A percentile compares a stretch with the other conserved stretches of the same genome.
These are phyloP conservation scores for Shinisaurus crocodilurus DNA, from an alignment of 2,113 vertebrate species.

Conservation along the genomic window DNA sequence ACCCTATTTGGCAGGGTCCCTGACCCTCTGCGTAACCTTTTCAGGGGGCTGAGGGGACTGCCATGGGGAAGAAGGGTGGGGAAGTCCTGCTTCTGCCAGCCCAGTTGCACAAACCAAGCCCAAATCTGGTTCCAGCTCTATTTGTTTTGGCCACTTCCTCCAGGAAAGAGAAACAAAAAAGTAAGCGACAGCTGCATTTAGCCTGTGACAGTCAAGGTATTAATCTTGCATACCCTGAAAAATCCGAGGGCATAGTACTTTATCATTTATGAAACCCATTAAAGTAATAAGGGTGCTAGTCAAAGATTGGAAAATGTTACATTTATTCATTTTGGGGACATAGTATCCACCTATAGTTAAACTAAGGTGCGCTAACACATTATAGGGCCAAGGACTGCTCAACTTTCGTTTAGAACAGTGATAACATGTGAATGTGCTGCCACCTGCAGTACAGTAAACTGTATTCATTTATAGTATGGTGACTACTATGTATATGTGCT, in stretches of 20 bases:
- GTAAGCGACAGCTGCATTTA: too few relatives aligned
- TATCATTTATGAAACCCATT: neutral
- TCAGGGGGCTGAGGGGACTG: too few relatives aligned
- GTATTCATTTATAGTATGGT: neutral
- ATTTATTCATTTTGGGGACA: neutral
- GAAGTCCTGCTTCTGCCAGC: too few relatives aligned
- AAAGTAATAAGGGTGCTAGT: neutral
- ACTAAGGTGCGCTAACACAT: neutral
- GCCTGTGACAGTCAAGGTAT: neutral
- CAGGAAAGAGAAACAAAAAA: too few relatives aligned
- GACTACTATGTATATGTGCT: too few relatives aligned
- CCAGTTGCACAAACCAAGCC: neutral
- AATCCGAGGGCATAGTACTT: too few relatives aligned
- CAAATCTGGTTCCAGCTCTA: neutral
- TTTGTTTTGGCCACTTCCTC: neutral
- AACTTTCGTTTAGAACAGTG: neutral
- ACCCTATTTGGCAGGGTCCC: too few relatives aligned
- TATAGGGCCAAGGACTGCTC: neutral
- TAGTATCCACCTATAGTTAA: neutral
- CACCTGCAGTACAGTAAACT: neutral
- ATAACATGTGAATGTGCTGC: conserved; percentile 8
- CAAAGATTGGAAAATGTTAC: neutral
- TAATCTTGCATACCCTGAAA: neutral
- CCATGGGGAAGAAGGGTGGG: too few relatives aligned
- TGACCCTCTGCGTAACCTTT: too few relatives aligned